Conservation (phyloP, 2,888 invertebrate genomes). For the Hypolimnas misippus region DNA sequence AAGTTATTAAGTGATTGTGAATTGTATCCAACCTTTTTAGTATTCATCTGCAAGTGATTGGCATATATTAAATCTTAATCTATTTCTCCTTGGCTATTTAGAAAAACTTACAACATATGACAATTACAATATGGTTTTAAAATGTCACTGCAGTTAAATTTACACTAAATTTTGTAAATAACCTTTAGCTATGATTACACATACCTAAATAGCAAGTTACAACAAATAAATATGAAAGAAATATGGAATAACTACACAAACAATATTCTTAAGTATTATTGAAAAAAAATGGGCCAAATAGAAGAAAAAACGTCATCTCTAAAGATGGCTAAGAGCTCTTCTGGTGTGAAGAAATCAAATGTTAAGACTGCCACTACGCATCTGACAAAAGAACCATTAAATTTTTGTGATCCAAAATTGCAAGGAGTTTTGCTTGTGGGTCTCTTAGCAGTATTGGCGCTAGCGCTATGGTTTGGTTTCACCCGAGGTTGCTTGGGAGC, state of each 20-base stretch:
- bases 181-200: neutral
- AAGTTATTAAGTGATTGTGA: slow-evolving; percentile 5
- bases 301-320: slow-evolving; percentile 46
- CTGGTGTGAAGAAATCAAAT: slow-evolving; percentile 44
- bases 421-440: slow-evolving; percentile 55
- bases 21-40: neutral
- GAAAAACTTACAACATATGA: neutral
- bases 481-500: slow-evolving; percentile 54
- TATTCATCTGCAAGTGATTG: too few species aligned
- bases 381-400: slow-evolving; percentile 30
- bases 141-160: neutral
- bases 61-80: neutral
- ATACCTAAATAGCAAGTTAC: neutral
- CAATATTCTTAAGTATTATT: slow-evolving; percentile 8
- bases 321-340: slow-evolving; percentile 51
- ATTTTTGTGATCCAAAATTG: slow-evolving; percentile 55
- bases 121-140: neutral
- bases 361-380: slow-evolving; percentile 1
- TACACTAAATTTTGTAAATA: neutral
- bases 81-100: neutral
- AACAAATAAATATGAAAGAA: slow-evolving; percentile 15
- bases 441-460: slow-evolving; percentile 52
- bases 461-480: slow-evolving; percentile 60
- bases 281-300: slow-evolving; percentile 53
- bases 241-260: slow-evolving; percentile 14